phyloP scores from a whole-genome alignment of 2,113 vertebrate genomes.

The Mesembrinibis cayennensis region DNA sequence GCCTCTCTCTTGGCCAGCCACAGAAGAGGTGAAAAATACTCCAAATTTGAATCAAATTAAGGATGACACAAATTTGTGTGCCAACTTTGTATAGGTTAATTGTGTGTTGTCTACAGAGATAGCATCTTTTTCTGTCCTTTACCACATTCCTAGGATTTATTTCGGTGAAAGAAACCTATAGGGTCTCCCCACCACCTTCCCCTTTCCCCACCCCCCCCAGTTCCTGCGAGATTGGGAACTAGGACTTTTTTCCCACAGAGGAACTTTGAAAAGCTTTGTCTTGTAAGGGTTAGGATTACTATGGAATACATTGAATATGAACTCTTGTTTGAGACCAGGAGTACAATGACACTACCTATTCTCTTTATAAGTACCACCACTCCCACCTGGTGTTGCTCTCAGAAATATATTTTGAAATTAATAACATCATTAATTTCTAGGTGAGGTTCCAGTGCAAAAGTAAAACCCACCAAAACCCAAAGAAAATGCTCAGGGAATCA shows the following conservation, averaged over 20 bases:
- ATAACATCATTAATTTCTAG: not conserved
- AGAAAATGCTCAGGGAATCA: not conserved
- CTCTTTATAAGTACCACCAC: not conserved
- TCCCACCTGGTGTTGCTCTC: not conserved
- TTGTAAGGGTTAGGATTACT: not conserved
- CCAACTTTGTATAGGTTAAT: not conserved
- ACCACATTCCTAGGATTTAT: not conserved
- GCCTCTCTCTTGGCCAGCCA: not conserved
- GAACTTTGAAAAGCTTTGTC: not conserved
- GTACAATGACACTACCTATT: not conserved
- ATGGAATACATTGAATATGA: not conserved
- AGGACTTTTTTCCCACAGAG: not conserved
- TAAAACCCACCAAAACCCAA: not conserved
- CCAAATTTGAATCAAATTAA: not conserved
- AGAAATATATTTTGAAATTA: not conserved
- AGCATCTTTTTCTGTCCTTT: not conserved
- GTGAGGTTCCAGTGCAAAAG: not conserved
- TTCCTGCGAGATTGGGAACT: not conserved
- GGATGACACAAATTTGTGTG: not conserved
- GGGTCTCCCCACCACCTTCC: accelerated
- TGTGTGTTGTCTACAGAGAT: not conserved
- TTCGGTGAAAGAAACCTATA: not conserved
- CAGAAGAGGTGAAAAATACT: not conserved
- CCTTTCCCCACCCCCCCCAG: accelerated
- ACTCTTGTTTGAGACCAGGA: not conserved